Evolutionary conservation across 2,888 invertebrate genomes (phyloP).

Genomic region (Hylaea fasciaria): DNA sequence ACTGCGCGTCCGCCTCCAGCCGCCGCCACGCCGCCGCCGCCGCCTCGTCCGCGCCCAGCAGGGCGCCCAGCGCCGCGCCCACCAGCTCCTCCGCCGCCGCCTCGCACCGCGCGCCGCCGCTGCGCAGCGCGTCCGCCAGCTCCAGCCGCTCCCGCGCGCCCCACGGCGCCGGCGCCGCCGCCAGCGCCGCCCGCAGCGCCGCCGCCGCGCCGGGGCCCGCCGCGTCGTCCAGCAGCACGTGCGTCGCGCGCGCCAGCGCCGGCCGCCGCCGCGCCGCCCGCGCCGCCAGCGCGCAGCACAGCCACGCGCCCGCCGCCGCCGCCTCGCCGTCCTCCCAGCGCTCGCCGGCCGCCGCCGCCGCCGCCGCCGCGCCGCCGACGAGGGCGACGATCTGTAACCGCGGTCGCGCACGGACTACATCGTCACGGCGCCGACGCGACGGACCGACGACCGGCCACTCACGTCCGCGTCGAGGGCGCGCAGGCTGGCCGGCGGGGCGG

Average conservation of each 20-base stretch:
- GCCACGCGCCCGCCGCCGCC: conserved; percentile 27
- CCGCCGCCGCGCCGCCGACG: conserved; percentile 24
- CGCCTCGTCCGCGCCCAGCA: conserved; percentile 14
- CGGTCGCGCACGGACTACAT: no score
- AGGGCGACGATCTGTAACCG: conserved; percentile 13
- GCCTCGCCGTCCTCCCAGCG: conserved; percentile 33
- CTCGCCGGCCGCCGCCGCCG: conserved; percentile 17
- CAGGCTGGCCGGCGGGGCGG: conserved; percentile 7
- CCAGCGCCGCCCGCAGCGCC: conserved; percentile 32
- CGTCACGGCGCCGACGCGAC: background rate
- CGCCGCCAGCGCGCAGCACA: conserved; percentile 27
- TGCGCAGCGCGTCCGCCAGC: conserved; percentile 44
- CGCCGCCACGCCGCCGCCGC: conserved; percentile 21
- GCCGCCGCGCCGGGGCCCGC: conserved; percentile 17
- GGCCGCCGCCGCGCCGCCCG: conserved; percentile 7
- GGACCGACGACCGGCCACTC: background rate
- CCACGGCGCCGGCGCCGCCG: conserved; percentile 22
- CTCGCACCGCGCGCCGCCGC: conserved; percentile 29
- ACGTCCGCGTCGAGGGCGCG: conserved; percentile 4
- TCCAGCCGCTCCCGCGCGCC: conserved; percentile 28
- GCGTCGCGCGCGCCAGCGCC: conserved; percentile 21
- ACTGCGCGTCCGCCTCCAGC: conserved; percentile 20
- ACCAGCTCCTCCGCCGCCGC: conserved; percentile 29
- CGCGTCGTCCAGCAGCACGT: conserved; percentile 15
- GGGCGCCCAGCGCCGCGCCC: conserved; percentile 11